Evolutionary conservation across 2,888 invertebrate genomes (phyloP).

Genomic region (Troides aeacus): DNA sequence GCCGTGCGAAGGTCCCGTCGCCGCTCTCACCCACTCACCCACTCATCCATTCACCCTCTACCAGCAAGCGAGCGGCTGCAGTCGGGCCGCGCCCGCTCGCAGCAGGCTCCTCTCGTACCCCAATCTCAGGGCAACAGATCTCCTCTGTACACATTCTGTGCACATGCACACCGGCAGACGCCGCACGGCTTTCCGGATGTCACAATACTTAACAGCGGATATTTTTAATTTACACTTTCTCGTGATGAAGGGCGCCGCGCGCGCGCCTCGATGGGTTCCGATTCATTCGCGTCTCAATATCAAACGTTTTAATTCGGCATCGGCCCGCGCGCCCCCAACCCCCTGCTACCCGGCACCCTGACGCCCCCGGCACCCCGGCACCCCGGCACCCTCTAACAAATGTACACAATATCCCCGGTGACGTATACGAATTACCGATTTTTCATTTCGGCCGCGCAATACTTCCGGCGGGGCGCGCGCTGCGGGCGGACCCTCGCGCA

Average conservation of each 20-base stretch:
- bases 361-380: not conserved
- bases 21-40: no score
- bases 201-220: not conserved
- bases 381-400: not conserved
- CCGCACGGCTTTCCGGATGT: not conserved
- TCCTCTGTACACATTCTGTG: not conserved
- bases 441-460: conserved; percentile 5
- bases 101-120: no score
- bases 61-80: no score
- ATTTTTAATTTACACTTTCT: no score
- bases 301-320: conserved; percentile 22
- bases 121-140: no score
- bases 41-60: no score
- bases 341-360: no score
- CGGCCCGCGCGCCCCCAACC: not conserved
- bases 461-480: not conserved
- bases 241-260: not conserved
- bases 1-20: no score
- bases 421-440: conserved; percentile 5
- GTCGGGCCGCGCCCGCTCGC: no score
- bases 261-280: conserved; percentile 11
- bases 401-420: not conserved
- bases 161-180: not conserved
- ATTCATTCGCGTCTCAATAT: conserved; percentile 20
- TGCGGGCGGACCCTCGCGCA: no score